These are phyloP conservation scores for Anadara kagoshimensis DNA, from an alignment of 1,140 invertebrate species.

Conservation along the genomic window DNA sequence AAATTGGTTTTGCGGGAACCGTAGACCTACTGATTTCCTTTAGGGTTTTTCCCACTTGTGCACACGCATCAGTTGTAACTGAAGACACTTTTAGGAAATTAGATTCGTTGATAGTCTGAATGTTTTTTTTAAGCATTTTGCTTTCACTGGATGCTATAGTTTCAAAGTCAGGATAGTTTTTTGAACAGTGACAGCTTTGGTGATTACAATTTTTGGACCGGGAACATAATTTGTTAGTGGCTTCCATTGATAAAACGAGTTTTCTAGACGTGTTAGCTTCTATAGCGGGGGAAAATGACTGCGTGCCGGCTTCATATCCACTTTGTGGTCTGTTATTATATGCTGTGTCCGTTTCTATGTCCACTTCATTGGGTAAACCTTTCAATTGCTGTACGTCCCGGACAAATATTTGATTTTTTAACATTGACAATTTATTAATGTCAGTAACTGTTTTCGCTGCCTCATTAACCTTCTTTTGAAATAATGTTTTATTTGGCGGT, in stretches of 20 bases:
- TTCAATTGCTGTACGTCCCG: neutral
- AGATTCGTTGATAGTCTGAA: too few species aligned
- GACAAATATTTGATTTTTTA: neutral
- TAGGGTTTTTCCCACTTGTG: too few species aligned
- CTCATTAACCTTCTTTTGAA: neutral
- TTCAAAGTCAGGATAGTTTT: too few species aligned
- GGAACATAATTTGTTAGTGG: neutral
- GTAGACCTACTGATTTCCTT: too few species aligned
- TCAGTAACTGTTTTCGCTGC: neutral
- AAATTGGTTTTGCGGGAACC: too few species aligned
- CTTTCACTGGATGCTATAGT: too few species aligned
- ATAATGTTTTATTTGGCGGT: neutral
- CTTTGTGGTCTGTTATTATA: neutral
- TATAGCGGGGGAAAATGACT: neutral
- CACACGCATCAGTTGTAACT: too few species aligned
- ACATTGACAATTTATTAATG: neutral
- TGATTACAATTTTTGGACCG: too few species aligned
- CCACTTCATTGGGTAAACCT: neutral
- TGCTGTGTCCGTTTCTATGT: neutral
- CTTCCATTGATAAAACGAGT: neutral
- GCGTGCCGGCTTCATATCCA: neutral
- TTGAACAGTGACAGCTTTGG: too few species aligned
- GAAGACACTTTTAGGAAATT: too few species aligned
- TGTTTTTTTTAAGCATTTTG: too few species aligned
- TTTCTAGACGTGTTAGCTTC: neutral